Evolutionary conservation across 1,140 invertebrate species (phyloP).

Genomic region (Sesamia nonagrioides): DNA sequence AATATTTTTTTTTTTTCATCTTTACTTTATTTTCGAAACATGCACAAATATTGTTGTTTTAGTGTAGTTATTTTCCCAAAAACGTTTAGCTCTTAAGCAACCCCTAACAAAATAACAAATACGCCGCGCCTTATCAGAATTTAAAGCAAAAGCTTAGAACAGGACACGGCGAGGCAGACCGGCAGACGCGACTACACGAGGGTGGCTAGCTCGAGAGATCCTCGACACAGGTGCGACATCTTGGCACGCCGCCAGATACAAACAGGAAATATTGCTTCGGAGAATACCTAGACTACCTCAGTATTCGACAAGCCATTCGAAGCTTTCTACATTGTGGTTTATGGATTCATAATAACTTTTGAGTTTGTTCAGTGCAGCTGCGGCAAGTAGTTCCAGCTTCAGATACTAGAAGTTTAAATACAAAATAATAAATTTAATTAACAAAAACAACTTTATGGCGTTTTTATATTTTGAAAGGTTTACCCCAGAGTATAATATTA

Average conservation of each 20-base stretch:
- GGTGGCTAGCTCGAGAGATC: constrained; percentile 5
- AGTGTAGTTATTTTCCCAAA: not conserved
- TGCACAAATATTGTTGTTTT: too few relatives aligned
- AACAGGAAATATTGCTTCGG: constrained; percentile 17
- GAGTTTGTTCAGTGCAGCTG: too few relatives aligned
- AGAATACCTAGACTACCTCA: constrained; percentile 19
- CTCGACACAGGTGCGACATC: constrained; percentile 32
- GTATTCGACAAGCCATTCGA: not conserved
- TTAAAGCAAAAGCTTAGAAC: constrained; percentile 10
- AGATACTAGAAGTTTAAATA: not conserved
- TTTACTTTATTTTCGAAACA: too few relatives aligned
- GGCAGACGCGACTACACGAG: constrained; percentile 9
- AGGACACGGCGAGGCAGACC: not conserved
- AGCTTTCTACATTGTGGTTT: constrained; percentile 7
- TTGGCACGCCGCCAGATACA: constrained; percentile 18
- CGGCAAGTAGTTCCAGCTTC: not conserved
- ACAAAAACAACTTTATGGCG: not conserved
- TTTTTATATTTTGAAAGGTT: not conserved
- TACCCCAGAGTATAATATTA: not conserved
- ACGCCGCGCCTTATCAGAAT: not conserved
- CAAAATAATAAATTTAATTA: not conserved
- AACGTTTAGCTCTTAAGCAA: not conserved
- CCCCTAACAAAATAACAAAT: not conserved
- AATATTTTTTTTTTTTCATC: too few relatives aligned
- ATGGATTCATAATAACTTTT: constrained; percentile 5